Percentiles rank a stretch among this genome's conserved stretches.
Conservation (phyloP, 2,113 vertebrate genomes). For the Lethenteron camtschaticum region DNA sequence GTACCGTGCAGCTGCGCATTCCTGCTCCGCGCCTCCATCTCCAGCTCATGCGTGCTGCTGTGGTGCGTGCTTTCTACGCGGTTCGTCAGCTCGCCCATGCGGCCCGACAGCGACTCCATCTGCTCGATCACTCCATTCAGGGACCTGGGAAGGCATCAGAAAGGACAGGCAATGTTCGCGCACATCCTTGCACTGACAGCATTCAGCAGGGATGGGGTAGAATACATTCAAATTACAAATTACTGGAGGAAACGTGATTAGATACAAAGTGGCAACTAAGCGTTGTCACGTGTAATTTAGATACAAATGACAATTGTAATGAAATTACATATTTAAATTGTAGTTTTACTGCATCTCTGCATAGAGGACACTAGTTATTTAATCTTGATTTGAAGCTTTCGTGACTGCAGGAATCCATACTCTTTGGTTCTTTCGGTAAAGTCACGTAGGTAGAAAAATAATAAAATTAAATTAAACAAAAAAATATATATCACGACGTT, state of each 20-base stretch:
- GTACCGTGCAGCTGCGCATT: constrained; percentile 43
- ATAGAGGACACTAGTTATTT: too few species aligned
- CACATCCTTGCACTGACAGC: not conserved
- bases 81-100: constrained; percentile 35
- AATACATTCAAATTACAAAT: not conserved
- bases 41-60: constrained; percentile 30
- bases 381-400: too few species aligned
- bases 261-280: constrained; percentile 1
- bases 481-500: too few species aligned
- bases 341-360: too few species aligned
- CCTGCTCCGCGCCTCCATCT: constrained; percentile 29
- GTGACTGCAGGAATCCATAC: too few species aligned
- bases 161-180: not conserved
- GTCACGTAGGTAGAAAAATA: too few species aligned
- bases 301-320: too few species aligned
- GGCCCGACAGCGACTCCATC: constrained; percentile 55
- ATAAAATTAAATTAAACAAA: too few species aligned
- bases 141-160: constrained; percentile 25
- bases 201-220: not conserved
- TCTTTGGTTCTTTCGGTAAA: too few species aligned
- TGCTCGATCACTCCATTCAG: constrained; percentile 43
- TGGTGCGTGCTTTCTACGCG: constrained; percentile 50
- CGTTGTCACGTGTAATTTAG: not conserved
- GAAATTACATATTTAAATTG: too few species aligned
- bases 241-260: not conserved